These are phyloP conservation scores for Castor canadensis DNA, from an alignment of 2,113 vertebrate genomes.

Conservation along the genomic window DNA sequence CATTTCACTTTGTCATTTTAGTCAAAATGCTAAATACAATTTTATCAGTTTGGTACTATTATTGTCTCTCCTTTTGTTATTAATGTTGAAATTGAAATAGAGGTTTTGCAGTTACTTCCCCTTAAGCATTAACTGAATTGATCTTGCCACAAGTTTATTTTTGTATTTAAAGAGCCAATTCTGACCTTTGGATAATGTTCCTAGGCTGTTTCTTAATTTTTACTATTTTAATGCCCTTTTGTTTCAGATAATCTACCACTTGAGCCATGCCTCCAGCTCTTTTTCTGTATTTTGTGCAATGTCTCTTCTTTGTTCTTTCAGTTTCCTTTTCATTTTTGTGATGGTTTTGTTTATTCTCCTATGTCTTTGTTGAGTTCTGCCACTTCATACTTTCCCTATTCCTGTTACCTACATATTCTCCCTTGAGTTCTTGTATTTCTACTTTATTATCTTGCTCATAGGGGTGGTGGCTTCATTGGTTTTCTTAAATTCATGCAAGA, in stretches of 20 bases:
- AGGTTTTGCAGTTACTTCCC: conserved; percentile 32
- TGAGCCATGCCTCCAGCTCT: neutral
- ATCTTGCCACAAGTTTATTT: conserved; percentile 48
- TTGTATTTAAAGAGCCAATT: conserved; percentile 46
- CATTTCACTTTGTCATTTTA: neutral
- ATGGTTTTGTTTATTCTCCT: neutral
- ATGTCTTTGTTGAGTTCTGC: neutral
- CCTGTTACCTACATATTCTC: neutral
- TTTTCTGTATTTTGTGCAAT: neutral
- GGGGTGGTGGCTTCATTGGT: neutral
- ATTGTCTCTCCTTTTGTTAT: conserved; percentile 13
- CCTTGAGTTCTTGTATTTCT: neutral
- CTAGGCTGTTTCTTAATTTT: conserved; percentile 46
- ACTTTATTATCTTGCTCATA: neutral
- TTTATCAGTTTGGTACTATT: neutral
- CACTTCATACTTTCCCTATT: neutral
- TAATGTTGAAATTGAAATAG: conserved; percentile 30
- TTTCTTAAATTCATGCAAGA: conserved; percentile 25
- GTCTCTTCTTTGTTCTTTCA: conserved; percentile 4
- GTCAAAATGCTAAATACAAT: neutral
- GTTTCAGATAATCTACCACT: too few relatives aligned
- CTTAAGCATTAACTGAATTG: neutral
- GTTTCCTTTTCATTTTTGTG: conserved; percentile 23
- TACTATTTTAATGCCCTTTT: neutral
- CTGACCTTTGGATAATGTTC: conserved; percentile 56